Evolutionary conservation across 2,888 invertebrate species (phyloP), one percentile per base, ranked within the genome.

Genomic region (Pardosa pseudoannulata): DNA sequence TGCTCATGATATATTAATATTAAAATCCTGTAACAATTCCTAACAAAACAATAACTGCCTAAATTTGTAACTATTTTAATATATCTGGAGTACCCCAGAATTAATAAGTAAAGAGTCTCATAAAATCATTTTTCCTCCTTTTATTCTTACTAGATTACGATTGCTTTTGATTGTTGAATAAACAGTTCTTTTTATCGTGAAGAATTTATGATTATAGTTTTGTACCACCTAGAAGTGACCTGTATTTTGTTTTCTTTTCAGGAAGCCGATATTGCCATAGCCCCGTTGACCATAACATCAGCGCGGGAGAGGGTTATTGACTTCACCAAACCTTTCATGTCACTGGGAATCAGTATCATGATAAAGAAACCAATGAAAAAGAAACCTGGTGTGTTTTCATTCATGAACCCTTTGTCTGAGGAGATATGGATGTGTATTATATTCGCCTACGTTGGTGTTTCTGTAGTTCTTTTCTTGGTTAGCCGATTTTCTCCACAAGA

Each of bases 321-420:
- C 90, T 94, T 94, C 90, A 93, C 93, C 50, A 93, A 93, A 88
- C 93, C 93, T 0, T 94, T 93, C 90, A 93, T 93, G 93, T 92
- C 92, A 32, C 92, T 93, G 19, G 93, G 94, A 29, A 93, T 94
- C 88, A 93, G 93, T 88, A 93, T 94, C 85, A 93, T 94, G 93
- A 93, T 94, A 89, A 93, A 93, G 90, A 93, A 93, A 89, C 93
- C 93, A 16, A 92, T 92, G 88, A 92, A 92, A 71, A 90, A 91
- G 86, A 91, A 91, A 79, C 93, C 93, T n/a, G 92, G 93, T 1
- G 93, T 93, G 1, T 93, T 93, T 90, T 93, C 93, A 19, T 93
- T 93, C 90, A 93, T 93, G 93, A 91, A 93, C 89, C 93, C 93
- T 39, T 90, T 93, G 78, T 92, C 92, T 75, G 91, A 91, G 23